Evolutionary conservation across 2,888 invertebrate genomes (phyloP), one percentile per base, ranked within the genome.

Genomic region (Paralinhomoeus sp.): DNA sequence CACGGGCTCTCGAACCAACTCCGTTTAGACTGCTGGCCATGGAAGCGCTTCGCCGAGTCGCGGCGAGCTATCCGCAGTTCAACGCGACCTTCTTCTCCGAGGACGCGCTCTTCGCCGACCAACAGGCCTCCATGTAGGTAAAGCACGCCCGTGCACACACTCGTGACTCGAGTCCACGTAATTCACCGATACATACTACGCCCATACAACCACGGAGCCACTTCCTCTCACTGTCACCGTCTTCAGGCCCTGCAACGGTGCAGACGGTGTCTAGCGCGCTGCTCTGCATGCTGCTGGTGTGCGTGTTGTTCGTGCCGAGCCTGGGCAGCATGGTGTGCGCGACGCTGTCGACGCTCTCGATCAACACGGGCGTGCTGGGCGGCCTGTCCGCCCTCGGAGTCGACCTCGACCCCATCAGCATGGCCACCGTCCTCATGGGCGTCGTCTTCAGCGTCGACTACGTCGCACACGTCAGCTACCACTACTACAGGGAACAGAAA

Each of bases 11-110:
- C n/a, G n/a, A n/a, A n/a, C n/a, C n/a, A n/a, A n/a, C n/a, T n/a
- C n/a, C n/a, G n/a, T n/a, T n/a, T n/a, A n/a, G n/a, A n/a, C n/a
- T n/a, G n/a, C n/a, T n/a, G n/a, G n/a, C n/a, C n/a, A n/a, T n/a
- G n/a, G n/a, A n/a, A n/a, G n/a, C n/a, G n/a, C n/a, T n/a, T 58
- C 48, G 60, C 31, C 37, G 48, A 15, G 54, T 60, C 24, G 54
- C 57, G 5, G 41, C 45, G 5, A 53, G 56, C 23, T 58, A 60
- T 42, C 44, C 48, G 15, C 53, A 57, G 36, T 46, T 59, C 41
- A 59, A 60, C 45, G 50, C 57, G 15, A 60, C 58, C n/a, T 50
- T 60, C 17, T 60, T 58, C 43, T 60, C 60, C 43, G 60, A 60
- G 44, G 57, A 57, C 49, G 50, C 50, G 45, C 55, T 57, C 54